phyloP scores from a whole-genome alignment of 2,113 vertebrate genomes.

The Eptatretus burgeri region DNA sequence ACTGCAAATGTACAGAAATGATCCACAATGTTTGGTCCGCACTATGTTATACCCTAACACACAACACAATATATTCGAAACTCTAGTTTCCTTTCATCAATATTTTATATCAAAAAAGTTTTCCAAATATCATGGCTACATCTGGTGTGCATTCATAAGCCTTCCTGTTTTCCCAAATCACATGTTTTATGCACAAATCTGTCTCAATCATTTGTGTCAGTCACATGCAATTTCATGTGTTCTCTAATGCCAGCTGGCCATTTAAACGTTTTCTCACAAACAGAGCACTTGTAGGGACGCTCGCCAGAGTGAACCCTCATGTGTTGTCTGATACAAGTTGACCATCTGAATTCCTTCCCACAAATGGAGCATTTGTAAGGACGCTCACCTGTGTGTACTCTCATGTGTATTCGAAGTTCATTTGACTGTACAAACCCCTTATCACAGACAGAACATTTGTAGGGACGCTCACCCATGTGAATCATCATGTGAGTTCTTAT shows the following conservation, averaged over 20 bases:
- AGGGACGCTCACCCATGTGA: constrained; percentile 3
- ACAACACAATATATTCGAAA: too few species aligned
- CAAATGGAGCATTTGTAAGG: constrained; percentile 1
- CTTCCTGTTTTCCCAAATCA: too few species aligned
- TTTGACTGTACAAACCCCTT: neutral
- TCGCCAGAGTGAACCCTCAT: neutral
- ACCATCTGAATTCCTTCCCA: constrained; percentile 3
- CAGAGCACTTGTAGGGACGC: constrained; percentile 6
- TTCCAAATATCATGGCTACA: too few species aligned
- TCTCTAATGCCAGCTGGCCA: constrained; percentile 14
- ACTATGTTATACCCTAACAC: too few species aligned
- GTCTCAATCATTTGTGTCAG: too few species aligned
- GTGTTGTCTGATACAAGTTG: neutral
- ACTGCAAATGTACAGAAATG: too few species aligned
- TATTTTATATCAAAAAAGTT: too few species aligned
- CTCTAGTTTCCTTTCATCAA: too few species aligned
- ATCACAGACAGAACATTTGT: neutral
- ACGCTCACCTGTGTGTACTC: constrained; percentile 4
- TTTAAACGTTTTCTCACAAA: constrained; percentile 15
- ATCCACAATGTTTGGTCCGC: too few species aligned
- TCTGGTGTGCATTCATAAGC: too few species aligned
- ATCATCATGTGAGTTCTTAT: neutral
- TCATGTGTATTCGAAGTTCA: constrained; percentile 2
- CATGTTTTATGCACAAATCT: too few species aligned
- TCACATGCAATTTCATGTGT: constrained; percentile 12